These are phyloP conservation scores for Ericerus pela DNA, from an alignment of 1,140 invertebrate species.

Conservation along the genomic window DNA sequence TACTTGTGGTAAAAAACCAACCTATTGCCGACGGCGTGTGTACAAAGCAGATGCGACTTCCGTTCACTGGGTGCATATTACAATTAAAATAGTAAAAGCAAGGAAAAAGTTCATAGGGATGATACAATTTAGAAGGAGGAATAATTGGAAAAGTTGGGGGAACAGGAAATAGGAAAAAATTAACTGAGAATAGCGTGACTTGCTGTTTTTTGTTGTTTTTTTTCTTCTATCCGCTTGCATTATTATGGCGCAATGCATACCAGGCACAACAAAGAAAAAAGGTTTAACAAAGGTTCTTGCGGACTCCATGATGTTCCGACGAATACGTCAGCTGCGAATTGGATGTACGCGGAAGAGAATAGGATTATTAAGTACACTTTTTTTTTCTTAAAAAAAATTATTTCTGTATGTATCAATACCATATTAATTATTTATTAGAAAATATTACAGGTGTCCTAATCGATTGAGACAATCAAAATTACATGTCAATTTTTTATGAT, in stretches of 20 bases:
- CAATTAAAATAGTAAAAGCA: background rate
- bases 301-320: background rate
- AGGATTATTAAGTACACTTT: too few relatives aligned
- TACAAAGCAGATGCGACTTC: background rate
- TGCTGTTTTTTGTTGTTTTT: background rate
- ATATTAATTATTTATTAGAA: too few relatives aligned
- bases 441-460: too few relatives aligned
- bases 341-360: background rate
- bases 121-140: background rate
- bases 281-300: background rate
- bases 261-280: background rate
- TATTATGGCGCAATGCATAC: conserved; percentile 3
- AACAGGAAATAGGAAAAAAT: conserved; percentile 5
- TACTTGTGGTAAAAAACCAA: background rate
- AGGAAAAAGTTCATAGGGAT: background rate
- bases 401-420: too few relatives aligned
- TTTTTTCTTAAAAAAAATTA: too few relatives aligned
- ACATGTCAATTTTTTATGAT: too few relatives aligned
- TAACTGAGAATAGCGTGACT: conserved; percentile 1
- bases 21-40: background rate
- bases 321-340: conserved; percentile 5
- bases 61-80: background rate
- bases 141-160: conserved; percentile 5
- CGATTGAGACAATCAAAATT: too few relatives aligned
- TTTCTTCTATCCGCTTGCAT: conserved; percentile 3